Evolutionary conservation across 2,113 vertebrate genomes (phyloP).

Genomic region (Piaya cayana): DNA sequence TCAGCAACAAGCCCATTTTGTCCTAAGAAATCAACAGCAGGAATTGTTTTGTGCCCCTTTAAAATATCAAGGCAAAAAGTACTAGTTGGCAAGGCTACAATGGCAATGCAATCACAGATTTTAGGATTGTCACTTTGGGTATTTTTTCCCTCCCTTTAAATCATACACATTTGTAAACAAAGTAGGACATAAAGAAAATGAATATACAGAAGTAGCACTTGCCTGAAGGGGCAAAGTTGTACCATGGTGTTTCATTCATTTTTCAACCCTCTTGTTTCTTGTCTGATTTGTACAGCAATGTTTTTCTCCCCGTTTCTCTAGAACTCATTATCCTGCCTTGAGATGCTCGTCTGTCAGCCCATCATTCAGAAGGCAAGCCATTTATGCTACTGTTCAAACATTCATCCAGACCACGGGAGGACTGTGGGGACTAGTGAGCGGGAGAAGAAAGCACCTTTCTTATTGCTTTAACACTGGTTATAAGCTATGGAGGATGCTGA

Average conservation of each 20-base stretch:
- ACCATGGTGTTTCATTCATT: not conserved
- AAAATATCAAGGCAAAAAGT: not conserved
- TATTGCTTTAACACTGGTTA: not conserved
- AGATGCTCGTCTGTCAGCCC: not conserved
- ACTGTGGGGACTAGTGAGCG: not conserved
- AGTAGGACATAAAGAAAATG: not conserved
- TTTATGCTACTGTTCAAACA: not conserved
- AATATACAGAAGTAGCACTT: not conserved
- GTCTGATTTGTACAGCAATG: not conserved
- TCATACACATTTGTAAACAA: not conserved
- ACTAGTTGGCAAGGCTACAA: not conserved
- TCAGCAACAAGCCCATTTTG: not conserved
- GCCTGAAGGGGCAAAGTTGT: not conserved
- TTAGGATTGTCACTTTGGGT: not conserved
- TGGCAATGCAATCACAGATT: not conserved
- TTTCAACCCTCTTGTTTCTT: constrained; percentile 1
- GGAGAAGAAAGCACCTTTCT: not conserved
- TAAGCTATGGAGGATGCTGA: not conserved
- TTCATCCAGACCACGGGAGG: not conserved
- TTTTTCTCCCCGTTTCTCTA: not conserved
- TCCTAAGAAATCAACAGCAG: not conserved
- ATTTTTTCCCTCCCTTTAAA: not conserved
- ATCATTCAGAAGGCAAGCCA: not conserved
- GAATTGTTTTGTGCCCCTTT: not conserved
- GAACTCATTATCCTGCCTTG: not conserved